Percentiles rank a stretch among this genome's conserved stretches.
Evolutionary conservation across 2,888 invertebrate species (phyloP).

Genomic region (Euproctis similis): DNA sequence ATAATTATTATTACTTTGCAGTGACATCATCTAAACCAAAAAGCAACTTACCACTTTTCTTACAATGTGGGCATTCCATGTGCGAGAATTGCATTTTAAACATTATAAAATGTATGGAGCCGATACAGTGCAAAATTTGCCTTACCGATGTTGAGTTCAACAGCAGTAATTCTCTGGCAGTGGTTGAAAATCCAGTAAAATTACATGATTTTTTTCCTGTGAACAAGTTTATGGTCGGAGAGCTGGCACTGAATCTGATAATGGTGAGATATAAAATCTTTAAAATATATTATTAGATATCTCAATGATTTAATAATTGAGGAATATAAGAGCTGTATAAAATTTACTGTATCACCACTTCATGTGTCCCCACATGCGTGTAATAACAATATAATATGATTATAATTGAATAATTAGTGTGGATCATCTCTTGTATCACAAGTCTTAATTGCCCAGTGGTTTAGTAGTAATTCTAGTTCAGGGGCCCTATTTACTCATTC

Average conservation of each 20-base stretch:
- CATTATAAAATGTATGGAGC: constrained; percentile 47
- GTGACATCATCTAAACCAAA: constrained; percentile 29
- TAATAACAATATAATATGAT: too few relatives aligned
- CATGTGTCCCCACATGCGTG: too few relatives aligned
- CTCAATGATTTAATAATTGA: too few relatives aligned
- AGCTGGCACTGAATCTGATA: constrained; percentile 38
- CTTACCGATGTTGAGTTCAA: constrained; percentile 39
- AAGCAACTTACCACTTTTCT: constrained; percentile 72
- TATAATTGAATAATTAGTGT: too few relatives aligned
- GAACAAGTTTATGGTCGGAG: constrained; percentile 53
- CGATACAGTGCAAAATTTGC: constrained; percentile 69
- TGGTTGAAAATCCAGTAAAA: constrained; percentile 32
- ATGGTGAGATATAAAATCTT: constrained; percentile 31
- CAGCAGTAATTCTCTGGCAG: constrained; percentile 22
- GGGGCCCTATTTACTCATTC: too few relatives aligned
- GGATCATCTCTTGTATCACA: too few relatives aligned
- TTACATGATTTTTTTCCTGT: constrained; percentile 50
- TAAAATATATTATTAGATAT: neutral
- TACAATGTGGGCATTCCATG: constrained; percentile 80
- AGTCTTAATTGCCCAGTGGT: too few relatives aligned
- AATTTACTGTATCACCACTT: too few relatives aligned
- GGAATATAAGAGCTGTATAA: too few relatives aligned
- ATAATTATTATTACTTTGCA: too few relatives aligned
- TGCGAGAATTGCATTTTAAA: constrained; percentile 78
- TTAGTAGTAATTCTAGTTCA: too few relatives aligned